phyloP scores from a whole-genome alignment of 1,140 invertebrate species.

The Pollicipes pollicipes region DNA sequence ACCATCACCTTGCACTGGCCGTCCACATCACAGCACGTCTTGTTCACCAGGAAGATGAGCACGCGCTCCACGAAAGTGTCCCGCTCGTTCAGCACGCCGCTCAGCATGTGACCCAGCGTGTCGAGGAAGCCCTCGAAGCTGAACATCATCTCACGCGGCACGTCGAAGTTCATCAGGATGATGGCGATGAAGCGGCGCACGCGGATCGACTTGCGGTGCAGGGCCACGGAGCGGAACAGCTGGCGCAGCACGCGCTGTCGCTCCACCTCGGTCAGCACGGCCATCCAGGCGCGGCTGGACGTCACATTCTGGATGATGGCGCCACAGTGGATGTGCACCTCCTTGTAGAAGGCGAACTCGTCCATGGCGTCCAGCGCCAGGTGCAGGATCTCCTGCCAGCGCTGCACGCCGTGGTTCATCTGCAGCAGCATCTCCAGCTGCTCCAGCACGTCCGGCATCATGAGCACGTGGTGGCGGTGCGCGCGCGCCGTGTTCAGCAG shows the following conservation, averaged over 20 bases:
- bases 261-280: slow-evolving; percentile 27
- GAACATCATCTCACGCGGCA: background rate
- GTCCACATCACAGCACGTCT: slow-evolving; percentile 87
- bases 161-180: background rate
- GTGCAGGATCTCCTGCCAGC: background rate
- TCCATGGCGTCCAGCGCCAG: background rate
- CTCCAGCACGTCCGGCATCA: background rate
- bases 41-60: slow-evolving; percentile 85
- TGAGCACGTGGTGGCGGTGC: slow-evolving; percentile 20
- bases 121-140: background rate
- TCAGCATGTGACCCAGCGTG: background rate
- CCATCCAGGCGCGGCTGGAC: background rate
- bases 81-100: background rate
- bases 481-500: slow-evolving; percentile 51
- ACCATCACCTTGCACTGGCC: slow-evolving; percentile 74
- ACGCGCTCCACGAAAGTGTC: slow-evolving; percentile 69
- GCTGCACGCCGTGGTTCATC: background rate
- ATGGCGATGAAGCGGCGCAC: background rate
- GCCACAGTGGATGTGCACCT: background rate
- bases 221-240: background rate
- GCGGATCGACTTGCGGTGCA: background rate
- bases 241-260: slow-evolving; percentile 25
- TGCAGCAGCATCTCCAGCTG: slow-evolving; percentile 1
- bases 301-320: background rate
- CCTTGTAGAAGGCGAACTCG: background rate